Conservation (phyloP, 2,888 invertebrate genomes). For the Boloria selene region DNA sequence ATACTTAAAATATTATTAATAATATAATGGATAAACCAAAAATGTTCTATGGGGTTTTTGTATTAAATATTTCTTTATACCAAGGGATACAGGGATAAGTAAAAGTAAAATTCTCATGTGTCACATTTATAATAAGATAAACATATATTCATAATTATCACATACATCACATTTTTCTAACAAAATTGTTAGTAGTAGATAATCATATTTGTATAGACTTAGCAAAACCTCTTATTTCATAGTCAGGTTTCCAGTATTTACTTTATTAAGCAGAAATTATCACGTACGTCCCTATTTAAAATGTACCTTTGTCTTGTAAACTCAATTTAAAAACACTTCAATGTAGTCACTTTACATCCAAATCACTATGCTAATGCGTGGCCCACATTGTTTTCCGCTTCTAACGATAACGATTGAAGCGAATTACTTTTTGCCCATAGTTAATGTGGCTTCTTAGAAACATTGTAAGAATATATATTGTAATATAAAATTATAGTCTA, state of each 20-base stretch:
- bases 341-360: constrained; percentile 23
- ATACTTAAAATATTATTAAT: too few relatives aligned
- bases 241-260: constrained; percentile 18
- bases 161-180: too few relatives aligned
- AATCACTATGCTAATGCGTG: constrained; percentile 20
- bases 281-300: constrained; percentile 25
- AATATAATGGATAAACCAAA: too few relatives aligned
- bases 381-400: constrained; percentile 21
- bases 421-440: constrained; percentile 32
- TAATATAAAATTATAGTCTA: too few relatives aligned
- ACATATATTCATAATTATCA: too few relatives aligned
- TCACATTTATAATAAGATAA: too few relatives aligned
- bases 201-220: background rate
- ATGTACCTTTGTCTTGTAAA: constrained; percentile 16
- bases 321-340: constrained; percentile 18
- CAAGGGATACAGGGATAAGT: too few relatives aligned
- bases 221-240: constrained; percentile 2
- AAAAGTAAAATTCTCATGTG: too few relatives aligned
- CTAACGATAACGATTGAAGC: constrained; percentile 24
- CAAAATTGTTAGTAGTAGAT: too few relatives aligned
- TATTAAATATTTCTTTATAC: too few relatives aligned
- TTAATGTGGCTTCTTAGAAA: constrained; percentile 27
- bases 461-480: constrained; percentile 4
- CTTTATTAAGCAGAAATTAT: constrained; percentile 26
- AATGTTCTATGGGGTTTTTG: too few relatives aligned